A percentile compares a stretch with the other conserved stretches of the same genome.
Evolutionary conservation across 2,888 invertebrate species (phyloP).

Genomic region (Sphaeridia pumilis): DNA sequence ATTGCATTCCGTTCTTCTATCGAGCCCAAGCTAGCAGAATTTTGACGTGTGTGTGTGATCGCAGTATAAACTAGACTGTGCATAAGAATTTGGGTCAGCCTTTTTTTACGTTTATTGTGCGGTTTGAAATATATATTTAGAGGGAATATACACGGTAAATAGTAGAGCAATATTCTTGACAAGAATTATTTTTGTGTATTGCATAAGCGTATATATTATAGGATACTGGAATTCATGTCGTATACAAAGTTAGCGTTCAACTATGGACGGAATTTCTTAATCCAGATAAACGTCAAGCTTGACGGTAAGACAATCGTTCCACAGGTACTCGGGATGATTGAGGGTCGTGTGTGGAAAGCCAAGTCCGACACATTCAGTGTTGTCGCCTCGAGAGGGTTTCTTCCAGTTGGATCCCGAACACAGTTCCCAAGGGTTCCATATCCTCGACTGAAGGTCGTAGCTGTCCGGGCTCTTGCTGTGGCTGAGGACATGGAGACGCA

Average conservation of each 20-base stretch:
- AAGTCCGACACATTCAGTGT: constrained; percentile 43
- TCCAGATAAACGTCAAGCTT: constrained; percentile 48
- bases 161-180: too few species aligned
- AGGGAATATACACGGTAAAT: too few species aligned
- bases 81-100: too few species aligned
- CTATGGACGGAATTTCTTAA: too few species aligned
- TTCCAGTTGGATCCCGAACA: constrained; percentile 42
- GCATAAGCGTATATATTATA: too few species aligned
- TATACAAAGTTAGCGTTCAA: not conserved
- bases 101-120: too few species aligned
- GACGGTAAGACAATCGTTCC: constrained; percentile 44
- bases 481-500: constrained; percentile 39
- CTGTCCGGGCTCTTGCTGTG: constrained; percentile 13
- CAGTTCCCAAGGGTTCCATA: constrained; percentile 40
- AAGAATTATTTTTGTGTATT: too few species aligned
- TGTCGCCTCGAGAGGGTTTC: constrained; percentile 40
- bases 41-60: too few species aligned
- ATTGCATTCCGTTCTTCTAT: too few species aligned
- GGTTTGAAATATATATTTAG: too few species aligned
- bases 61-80: too few species aligned
- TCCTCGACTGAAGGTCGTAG: constrained; percentile 13
- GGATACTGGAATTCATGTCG: not conserved
- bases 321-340: constrained; percentile 42
- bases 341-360: constrained; percentile 45
- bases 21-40: too few species aligned